Evolutionary conservation across 2,797 vertebrate genomes (phyloP).

Genomic region (Manis pentadactyla): DNA sequence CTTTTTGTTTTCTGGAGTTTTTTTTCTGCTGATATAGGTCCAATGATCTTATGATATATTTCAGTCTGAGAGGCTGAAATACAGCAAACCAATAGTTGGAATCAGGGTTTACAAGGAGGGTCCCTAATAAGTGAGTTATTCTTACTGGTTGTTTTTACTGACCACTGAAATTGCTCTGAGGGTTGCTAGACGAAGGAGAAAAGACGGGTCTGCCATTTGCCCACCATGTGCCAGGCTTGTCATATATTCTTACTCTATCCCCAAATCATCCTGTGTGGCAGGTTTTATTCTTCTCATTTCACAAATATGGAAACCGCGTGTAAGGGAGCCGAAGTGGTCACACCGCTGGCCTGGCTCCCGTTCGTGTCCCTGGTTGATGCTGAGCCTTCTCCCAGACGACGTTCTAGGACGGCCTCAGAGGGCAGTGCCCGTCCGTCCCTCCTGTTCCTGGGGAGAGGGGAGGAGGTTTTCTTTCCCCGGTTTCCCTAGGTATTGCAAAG

Average conservation of each 20-base stretch:
- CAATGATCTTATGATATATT: background rate
- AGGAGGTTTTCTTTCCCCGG: background rate
- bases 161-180: background rate
- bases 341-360: rapidly evolving
- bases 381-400: rapidly evolving
- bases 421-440: too few species aligned
- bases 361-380: rapidly evolving
- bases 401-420: background rate
- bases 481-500: background rate
- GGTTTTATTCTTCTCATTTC: background rate
- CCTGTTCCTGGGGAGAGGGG: background rate
- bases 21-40: background rate
- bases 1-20: too few species aligned
- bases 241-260: background rate
- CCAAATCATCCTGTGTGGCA: rapidly evolving
- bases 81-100: rapidly evolving
- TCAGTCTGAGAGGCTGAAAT: background rate
- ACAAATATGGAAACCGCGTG: background rate
- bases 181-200: background rate
- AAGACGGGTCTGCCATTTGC: background rate
- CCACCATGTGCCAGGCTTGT: background rate
- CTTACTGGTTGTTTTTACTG: background rate
- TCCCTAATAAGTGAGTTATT: too few species aligned
- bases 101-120: rapidly evolving
- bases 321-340: rapidly evolving